Evolutionary conservation across 1,140 invertebrate genomes (phyloP), one percentile per base, ranked within the genome.

Genomic region (Copidosoma floridanum): DNA sequence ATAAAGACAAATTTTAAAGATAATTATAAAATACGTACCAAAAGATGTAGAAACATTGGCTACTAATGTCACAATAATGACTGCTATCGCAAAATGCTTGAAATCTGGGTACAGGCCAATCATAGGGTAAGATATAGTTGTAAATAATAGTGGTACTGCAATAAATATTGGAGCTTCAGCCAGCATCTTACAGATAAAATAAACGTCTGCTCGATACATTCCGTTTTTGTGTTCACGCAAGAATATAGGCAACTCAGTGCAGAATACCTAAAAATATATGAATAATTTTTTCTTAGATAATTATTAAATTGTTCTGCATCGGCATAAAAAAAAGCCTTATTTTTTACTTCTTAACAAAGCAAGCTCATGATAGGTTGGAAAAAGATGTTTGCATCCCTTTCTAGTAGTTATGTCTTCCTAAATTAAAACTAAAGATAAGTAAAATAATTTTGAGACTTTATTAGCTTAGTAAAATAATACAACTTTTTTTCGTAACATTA

Each of bases 11-110:
- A 41, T 24, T 21, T 62, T 48, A 12, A 38, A 60, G 35, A 20
- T 54, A 47, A 43, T 4, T 12, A 21, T 32, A 6, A 18, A 37
- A 60, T 62, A 66, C 81, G 85, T 82, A 92, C 94, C 94, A 74
- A 97, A 96, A 6, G 94, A 95, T 2, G 91, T 91, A 11, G 93
- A 91, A 11, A 92, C 91, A 75, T 97, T 96, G 3, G 93, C 90
- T 12, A 97, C 89, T 1, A 98, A 80, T 5, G 90, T 84, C 1
- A 93, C 84, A 53, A 96, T 84, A 0, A 84, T 85, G 40, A 85
- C 80, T 14, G 90, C 86, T 11, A 89, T 85, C 41, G 94, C 84
- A 76, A 94, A 98, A 48, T 89, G 83, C 57, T 82, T 72, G 1
- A 86, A 72, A 0, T 84, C 83, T 0, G 88, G 83, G 72, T 93